Percentiles rank a stretch among this genome's conserved stretches.
phyloP scores from a whole-genome alignment of 2,888 invertebrate species.

The Drosophila tanythrix region DNA sequence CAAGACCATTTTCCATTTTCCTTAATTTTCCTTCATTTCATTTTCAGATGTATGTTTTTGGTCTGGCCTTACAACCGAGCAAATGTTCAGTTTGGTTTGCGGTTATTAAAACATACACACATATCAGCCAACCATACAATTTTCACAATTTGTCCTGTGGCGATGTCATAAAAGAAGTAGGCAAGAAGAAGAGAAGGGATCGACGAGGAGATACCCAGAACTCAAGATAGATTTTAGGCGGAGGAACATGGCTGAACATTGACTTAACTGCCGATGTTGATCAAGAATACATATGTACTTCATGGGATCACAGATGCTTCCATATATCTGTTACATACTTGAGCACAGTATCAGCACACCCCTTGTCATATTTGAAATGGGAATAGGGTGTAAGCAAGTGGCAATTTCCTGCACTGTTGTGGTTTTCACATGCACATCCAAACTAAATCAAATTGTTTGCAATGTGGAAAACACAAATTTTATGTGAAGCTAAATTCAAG shows the following conservation, averaged over 20 bases:
- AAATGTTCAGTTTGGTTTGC: background rate
- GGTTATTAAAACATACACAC: background rate
- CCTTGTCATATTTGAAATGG: background rate
- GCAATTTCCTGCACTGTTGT: slow-evolving; percentile 1
- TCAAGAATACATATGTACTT: background rate
- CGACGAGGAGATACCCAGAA: background rate
- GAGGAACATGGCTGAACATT: background rate
- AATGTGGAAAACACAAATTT: background rate
- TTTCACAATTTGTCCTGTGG: background rate
- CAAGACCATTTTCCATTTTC: slow-evolving; percentile 25
- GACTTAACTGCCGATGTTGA: background rate
- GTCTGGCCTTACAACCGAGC: background rate
- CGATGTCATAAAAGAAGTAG: background rate
- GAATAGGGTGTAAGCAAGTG: background rate
- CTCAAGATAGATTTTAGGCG: background rate
- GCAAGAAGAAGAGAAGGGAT: background rate
- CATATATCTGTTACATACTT: background rate
- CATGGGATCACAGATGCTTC: background rate
- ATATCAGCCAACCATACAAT: background rate
- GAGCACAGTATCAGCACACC: background rate
- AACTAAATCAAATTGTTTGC: background rate
- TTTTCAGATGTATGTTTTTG: slow-evolving; percentile 15
- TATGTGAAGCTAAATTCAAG: background rate
- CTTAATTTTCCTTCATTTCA: slow-evolving; percentile 24
- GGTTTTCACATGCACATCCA: background rate